phyloP scores from a whole-genome alignment of 2,797 vertebrate species.

The Bufotes viridis region DNA sequence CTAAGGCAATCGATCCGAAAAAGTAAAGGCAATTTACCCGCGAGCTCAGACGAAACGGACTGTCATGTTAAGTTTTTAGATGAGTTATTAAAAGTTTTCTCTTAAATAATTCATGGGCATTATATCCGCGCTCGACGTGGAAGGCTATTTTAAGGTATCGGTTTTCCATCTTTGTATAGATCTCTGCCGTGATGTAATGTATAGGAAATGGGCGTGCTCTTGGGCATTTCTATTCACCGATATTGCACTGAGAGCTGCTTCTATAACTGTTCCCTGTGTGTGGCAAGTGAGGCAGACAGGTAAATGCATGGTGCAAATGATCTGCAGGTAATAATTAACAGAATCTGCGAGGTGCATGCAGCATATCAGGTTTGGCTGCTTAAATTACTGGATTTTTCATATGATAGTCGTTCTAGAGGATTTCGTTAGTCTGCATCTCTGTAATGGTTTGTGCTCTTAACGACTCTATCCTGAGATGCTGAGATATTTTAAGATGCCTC shows the following conservation, averaged over 20 bases:
- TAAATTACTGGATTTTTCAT: neutral
- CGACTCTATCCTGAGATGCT: constrained; percentile 36
- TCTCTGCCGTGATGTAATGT: neutral
- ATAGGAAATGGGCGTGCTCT: neutral
- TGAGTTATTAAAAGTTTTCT: constrained; percentile 27
- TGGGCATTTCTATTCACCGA: neutral
- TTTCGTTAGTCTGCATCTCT: constrained; percentile 18
- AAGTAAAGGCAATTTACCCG: neutral
- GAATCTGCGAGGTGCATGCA: neutral
- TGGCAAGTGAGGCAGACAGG: constrained; percentile 20
- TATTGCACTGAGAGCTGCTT: neutral
- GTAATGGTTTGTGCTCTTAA: constrained; percentile 15
- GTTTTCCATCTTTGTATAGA: constrained; percentile 1
- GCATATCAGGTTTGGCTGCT: neutral
- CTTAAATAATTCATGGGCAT: neutral
- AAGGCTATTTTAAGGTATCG: constrained; percentile 15
- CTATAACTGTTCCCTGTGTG: neutral
- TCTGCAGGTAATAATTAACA: neutral
- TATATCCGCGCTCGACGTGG: neutral
- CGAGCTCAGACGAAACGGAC: too few relatives aligned
- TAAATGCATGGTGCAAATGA: neutral
- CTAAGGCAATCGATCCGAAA: neutral
- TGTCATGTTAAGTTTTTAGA: neutral
- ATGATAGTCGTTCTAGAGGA: neutral
- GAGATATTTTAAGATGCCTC: constrained; percentile 61